These are phyloP conservation scores for Ips nitidus DNA, from an alignment of 1,140 invertebrate species.

Conservation along the genomic window DNA sequence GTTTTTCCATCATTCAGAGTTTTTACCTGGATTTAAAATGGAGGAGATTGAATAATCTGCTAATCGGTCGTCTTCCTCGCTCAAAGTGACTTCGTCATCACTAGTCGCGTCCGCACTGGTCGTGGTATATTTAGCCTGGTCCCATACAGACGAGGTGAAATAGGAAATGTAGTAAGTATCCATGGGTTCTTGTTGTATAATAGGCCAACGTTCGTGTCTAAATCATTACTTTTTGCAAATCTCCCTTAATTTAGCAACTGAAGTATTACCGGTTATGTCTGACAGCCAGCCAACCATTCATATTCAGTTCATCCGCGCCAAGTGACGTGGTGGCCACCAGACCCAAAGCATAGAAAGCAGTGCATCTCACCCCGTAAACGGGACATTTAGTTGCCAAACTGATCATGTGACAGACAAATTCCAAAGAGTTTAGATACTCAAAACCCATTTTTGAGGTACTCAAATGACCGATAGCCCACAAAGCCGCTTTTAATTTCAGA, in stretches of 20 bases:
- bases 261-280: constrained; percentile 64
- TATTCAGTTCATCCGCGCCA: constrained; percentile 74
- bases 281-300: constrained; percentile 82
- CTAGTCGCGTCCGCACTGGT: constrained; percentile 12
- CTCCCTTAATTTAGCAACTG: not conserved
- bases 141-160: constrained; percentile 26
- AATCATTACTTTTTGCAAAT: constrained; percentile 1
- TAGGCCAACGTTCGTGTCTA: constrained; percentile 77
- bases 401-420: constrained; percentile 64
- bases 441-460: constrained; percentile 75
- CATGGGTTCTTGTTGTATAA: constrained; percentile 66
- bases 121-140: not conserved
- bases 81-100: constrained; percentile 33
- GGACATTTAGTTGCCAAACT: constrained; percentile 74
- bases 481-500: constrained; percentile 78
- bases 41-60: constrained; percentile 31
- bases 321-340: constrained; percentile 78
- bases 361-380: constrained; percentile 85
- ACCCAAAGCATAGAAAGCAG: constrained; percentile 84
- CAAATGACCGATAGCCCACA: constrained; percentile 88
- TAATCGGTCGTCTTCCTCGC: constrained; percentile 24
- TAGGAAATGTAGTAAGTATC: constrained; percentile 26
- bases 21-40: constrained; percentile 29
- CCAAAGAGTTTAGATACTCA: constrained; percentile 61
- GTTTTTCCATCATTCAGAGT: not conserved